Conservation (phyloP, 2,797 vertebrate species). For the Coracias cyanogaster region DNA sequence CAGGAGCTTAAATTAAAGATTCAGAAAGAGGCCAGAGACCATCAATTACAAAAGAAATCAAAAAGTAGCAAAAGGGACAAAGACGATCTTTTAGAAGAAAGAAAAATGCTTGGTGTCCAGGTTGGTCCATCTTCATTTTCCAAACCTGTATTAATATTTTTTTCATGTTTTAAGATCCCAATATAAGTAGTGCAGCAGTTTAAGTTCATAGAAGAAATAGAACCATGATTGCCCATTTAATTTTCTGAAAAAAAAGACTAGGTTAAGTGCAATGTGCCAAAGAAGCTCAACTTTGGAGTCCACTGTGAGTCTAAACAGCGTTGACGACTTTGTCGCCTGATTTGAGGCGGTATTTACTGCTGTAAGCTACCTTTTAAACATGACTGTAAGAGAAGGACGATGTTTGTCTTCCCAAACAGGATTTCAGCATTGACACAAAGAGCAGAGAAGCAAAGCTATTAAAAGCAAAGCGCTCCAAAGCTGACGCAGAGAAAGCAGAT, state of each 20-base stretch:
- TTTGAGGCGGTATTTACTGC: rapidly evolving
- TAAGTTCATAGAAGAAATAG: neutral
- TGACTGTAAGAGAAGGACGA: neutral
- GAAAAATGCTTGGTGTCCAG: slow-evolving; percentile 73
- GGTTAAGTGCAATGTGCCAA: neutral
- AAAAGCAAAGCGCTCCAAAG: slow-evolving; percentile 70
- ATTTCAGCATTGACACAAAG: slow-evolving; percentile 66
- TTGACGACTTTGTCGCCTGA: neutral
- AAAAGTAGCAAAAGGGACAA: slow-evolving; percentile 77
- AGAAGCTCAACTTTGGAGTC: neutral
- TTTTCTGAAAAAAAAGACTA: neutral
- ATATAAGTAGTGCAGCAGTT: neutral
- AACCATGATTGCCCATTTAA: neutral
- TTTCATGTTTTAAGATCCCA: neutral
- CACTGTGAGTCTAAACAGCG: neutral
- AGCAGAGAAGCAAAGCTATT: slow-evolving; percentile 72
- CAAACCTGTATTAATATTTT: neutral
- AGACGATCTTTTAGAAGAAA: slow-evolving; percentile 74
- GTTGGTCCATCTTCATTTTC: slow-evolving; percentile 50
- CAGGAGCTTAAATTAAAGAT: slow-evolving; percentile 85
- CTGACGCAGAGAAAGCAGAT: slow-evolving; percentile 59
- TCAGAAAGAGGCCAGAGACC: slow-evolving; percentile 77
- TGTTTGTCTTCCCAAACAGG: slow-evolving; percentile 69
- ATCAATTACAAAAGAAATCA: slow-evolving; percentile 72
- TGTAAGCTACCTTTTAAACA: neutral